Evolutionary conservation across 2,888 invertebrate species (phyloP).

Genomic region (Carcina quercana): DNA sequence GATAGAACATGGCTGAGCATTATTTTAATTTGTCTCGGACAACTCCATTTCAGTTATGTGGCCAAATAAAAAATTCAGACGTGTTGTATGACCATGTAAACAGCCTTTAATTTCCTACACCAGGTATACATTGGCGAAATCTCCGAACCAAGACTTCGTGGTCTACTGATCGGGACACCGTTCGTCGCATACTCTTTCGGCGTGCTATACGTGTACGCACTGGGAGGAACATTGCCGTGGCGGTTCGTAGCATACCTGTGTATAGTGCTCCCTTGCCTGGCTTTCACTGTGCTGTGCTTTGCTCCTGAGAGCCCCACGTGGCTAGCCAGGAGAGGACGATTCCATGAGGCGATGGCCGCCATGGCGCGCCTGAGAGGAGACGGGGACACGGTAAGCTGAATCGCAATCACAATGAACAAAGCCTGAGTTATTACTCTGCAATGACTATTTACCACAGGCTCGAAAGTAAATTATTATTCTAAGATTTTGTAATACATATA

Average conservation of each 20-base stretch:
- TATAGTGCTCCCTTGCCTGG: conserved; percentile 74
- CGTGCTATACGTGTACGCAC: conserved; percentile 81
- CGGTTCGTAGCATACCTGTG: conserved; percentile 79
- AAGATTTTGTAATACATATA: too few species aligned
- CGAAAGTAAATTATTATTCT: too few species aligned
- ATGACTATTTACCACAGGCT: too few species aligned
- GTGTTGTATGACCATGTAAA: too few species aligned
- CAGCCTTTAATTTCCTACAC: too few species aligned
- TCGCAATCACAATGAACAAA: too few species aligned
- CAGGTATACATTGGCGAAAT: conserved; percentile 86
- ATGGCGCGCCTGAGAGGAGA: conserved; percentile 77
- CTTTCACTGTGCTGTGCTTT: conserved; percentile 76
- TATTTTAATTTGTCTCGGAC: too few species aligned
- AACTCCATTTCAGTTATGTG: too few species aligned
- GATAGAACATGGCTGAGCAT: too few species aligned
- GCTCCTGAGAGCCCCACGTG: conserved; percentile 86
- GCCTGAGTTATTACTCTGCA: too few species aligned
- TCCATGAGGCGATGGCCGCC: conserved; percentile 71
- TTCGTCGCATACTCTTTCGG: conserved; percentile 85
- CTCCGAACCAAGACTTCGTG: conserved; percentile 81
- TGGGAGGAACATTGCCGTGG: conserved; percentile 82
- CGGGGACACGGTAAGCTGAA: conserved; percentile 71
- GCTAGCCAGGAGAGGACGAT: conserved; percentile 77
- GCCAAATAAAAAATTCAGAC: too few species aligned
- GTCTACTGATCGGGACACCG: conserved; percentile 79